phyloP scores from a whole-genome alignment of 1,140 invertebrate genomes.

The Diabrotica undecimpunctata region DNA sequence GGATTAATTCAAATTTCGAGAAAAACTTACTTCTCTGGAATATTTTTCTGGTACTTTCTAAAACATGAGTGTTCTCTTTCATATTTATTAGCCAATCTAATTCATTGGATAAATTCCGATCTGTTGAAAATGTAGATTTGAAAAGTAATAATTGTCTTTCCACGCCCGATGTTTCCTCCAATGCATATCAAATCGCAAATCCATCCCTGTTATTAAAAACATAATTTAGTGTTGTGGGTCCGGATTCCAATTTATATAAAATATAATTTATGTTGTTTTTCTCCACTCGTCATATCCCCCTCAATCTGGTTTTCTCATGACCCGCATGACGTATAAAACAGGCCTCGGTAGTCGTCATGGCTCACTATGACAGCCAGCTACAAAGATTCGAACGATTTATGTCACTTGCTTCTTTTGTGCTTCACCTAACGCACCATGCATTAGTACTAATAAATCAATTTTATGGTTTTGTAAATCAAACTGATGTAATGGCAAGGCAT shows the following conservation, averaged over 20 bases:
- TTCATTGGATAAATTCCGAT: too few species aligned
- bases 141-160: too few species aligned
- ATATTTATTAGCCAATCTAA: too few species aligned
- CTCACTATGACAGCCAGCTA: slow-evolving; percentile 42
- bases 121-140: too few species aligned
- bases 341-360: slow-evolving; percentile 14
- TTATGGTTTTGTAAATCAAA: slow-evolving; percentile 51
- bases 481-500: slow-evolving; percentile 40
- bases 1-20: too few species aligned
- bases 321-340: slow-evolving; percentile 19
- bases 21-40: too few species aligned
- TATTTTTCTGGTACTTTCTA: too few species aligned
- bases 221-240: slow-evolving; percentile 22
- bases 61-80: too few species aligned
- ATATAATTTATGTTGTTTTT: slow-evolving; percentile 19
- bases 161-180: too few species aligned
- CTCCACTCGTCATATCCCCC: slow-evolving; percentile 17
- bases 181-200: background rate
- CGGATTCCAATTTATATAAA: slow-evolving; percentile 23
- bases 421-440: slow-evolving; percentile 48
- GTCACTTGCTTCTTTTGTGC: slow-evolving; percentile 48
- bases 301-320: slow-evolving; percentile 22
- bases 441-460: slow-evolving; percentile 49
- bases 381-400: slow-evolving; percentile 48
- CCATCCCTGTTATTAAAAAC: slow-evolving; percentile 21